A percentile compares a stretch with the other conserved stretches of the same genome.
phyloP scores from a whole-genome alignment of 1,140 invertebrate genomes.

The Coenobita brevimanus region DNA sequence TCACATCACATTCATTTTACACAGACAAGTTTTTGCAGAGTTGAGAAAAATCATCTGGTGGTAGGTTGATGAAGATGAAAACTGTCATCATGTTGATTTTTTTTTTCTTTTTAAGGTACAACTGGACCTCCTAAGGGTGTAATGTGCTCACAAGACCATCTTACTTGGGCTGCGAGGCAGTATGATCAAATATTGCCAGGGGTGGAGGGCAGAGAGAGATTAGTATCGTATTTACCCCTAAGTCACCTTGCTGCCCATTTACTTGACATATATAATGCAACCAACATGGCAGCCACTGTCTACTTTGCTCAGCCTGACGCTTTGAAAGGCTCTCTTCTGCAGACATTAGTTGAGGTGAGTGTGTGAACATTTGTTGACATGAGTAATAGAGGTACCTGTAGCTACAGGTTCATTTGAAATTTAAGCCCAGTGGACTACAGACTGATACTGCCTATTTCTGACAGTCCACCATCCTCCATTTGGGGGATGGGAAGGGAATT shows the following conservation, averaged over 20 bases:
- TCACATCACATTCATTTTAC: too few relatives aligned
- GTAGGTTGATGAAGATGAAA: too few relatives aligned
- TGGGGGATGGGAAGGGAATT: too few relatives aligned
- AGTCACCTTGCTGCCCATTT: slow-evolving; percentile 71
- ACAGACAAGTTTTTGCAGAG: too few relatives aligned
- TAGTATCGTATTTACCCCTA: slow-evolving; percentile 70
- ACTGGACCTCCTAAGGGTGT: slow-evolving; percentile 71
- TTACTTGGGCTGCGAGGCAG: slow-evolving; percentile 69
- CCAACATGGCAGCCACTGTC: slow-evolving; percentile 55
- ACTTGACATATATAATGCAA: slow-evolving; percentile 69
- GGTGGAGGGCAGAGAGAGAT: slow-evolving; percentile 15
- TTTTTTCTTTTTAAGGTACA: slow-evolving; percentile 67
- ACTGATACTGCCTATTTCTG: too few relatives aligned
- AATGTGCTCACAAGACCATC: slow-evolving; percentile 71
- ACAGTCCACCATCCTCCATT: too few relatives aligned
- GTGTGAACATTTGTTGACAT: too few relatives aligned
- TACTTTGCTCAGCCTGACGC: slow-evolving; percentile 71
- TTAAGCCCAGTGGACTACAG: too few relatives aligned
- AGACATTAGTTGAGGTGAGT: slow-evolving; percentile 37
- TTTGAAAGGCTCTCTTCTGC: slow-evolving; percentile 66
- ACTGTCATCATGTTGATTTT: too few relatives aligned
- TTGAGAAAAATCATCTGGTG: too few relatives aligned
- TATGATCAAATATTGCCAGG: background rate
- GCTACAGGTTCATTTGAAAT: too few relatives aligned
- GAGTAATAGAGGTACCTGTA: too few relatives aligned